Evolutionary conservation across 2,888 invertebrate species (phyloP).

Genomic region (Dynastes tityus): DNA sequence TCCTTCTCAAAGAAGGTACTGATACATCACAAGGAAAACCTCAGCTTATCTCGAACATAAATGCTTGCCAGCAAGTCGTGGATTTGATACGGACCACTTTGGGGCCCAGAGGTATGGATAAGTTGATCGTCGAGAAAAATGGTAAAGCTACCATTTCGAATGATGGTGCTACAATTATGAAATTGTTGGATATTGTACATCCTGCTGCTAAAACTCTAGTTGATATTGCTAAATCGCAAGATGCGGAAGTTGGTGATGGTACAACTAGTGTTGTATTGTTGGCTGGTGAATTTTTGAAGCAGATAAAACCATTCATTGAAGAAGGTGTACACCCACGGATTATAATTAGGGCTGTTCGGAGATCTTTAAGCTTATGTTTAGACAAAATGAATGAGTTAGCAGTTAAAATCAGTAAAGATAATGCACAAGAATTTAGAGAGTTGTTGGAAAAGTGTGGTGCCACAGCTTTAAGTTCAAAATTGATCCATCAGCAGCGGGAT

Average conservation of each 20-base stretch:
- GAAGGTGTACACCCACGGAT: constrained; percentile 97
- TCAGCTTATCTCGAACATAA: constrained; percentile 97
- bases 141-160: constrained; percentile 98
- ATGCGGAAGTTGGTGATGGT: constrained; percentile 99
- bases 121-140: constrained; percentile 91
- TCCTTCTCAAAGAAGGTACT: constrained; percentile 97
- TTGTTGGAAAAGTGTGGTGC: constrained; percentile 92
- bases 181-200: constrained; percentile 97
- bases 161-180: constrained; percentile 99
- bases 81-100: constrained; percentile 98
- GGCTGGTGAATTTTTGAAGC: constrained; percentile 95
- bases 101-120: constrained; percentile 99
- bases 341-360: constrained; percentile 91
- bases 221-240: constrained; percentile 99
- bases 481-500: constrained; percentile 95
- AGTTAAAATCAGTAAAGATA: constrained; percentile 82
- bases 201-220: constrained; percentile 98
- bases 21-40: constrained; percentile 96
- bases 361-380: constrained; percentile 86
- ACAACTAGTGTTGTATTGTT: constrained; percentile 97
- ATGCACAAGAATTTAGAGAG: constrained; percentile 76
- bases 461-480: constrained; percentile 97
- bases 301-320: constrained; percentile 95
- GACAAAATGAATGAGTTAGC: constrained; percentile 89
- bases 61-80: constrained; percentile 95